These are phyloP conservation scores for Mormyrops attenuatus DNA, from an alignment of 2,797 vertebrate genomes.

Conservation along the genomic window DNA sequence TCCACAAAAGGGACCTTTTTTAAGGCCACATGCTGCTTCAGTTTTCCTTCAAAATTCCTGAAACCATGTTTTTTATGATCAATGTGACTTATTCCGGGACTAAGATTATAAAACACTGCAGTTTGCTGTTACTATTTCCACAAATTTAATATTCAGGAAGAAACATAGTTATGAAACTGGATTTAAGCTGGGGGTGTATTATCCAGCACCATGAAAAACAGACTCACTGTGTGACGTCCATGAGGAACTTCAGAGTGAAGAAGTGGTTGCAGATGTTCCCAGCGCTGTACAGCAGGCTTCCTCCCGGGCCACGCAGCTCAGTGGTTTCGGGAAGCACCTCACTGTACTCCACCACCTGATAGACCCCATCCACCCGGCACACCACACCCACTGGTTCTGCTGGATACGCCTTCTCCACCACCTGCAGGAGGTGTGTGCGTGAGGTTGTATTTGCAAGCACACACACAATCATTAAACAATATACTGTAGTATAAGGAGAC, in stretches of 20 bases:
- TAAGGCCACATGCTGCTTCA: slow-evolving; percentile 78
- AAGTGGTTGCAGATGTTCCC: slow-evolving; percentile 97
- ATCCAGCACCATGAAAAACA: slow-evolving; percentile 9
- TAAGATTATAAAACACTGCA: not conserved
- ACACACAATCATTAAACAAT: not conserved
- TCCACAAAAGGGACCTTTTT: slow-evolving; percentile 89
- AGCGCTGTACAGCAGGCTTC: slow-evolving; percentile 66
- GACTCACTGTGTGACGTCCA: slow-evolving; percentile 67
- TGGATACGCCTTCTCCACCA: slow-evolving; percentile 79
- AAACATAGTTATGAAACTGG: not conserved
- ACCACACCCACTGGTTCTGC: slow-evolving; percentile 86
- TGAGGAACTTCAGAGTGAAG: slow-evolving; percentile 79
- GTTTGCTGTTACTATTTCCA: not conserved
- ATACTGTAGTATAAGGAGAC: not conserved
- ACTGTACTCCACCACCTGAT: slow-evolving; percentile 92
- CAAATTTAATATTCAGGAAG: not conserved
- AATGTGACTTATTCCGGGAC: not conserved
- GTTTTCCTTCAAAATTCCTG: slow-evolving; percentile 58
- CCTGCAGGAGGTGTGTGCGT: slow-evolving; percentile 55
- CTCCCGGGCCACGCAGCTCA: slow-evolving; percentile 48
- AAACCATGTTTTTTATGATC: not conserved
- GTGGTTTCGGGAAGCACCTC: slow-evolving; percentile 70
- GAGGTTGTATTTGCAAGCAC: not conserved
- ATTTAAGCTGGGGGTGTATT: not conserved
- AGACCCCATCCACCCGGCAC: slow-evolving; percentile 72